Conservation (phyloP, 2,888 invertebrate species). For the Urechis unicinctus region DNA sequence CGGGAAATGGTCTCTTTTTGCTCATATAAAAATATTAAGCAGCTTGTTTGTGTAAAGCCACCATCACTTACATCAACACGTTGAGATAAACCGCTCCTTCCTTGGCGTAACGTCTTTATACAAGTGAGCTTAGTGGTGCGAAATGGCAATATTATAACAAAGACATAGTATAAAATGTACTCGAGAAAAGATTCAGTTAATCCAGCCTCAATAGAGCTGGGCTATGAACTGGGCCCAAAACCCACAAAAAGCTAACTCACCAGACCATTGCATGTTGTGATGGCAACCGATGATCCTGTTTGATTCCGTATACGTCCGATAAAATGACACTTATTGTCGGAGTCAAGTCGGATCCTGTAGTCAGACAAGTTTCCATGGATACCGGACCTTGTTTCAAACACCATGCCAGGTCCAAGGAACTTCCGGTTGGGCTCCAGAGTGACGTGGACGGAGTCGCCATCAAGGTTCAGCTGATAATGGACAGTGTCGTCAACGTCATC, state of each 20-base stretch:
- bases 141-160: too few species aligned
- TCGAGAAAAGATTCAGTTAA: too few species aligned
- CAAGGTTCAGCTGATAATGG: constrained; percentile 35
- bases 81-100: too few species aligned
- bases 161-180: too few species aligned
- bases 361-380: constrained; percentile 30
- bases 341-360: constrained; percentile 21
- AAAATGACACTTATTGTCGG: constrained; percentile 65
- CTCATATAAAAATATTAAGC: too few species aligned
- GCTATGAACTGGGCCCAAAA: too few species aligned
- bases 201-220: too few species aligned
- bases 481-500: constrained; percentile 14
- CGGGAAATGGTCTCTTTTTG: too few species aligned
- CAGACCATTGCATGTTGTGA: constrained; percentile 77
- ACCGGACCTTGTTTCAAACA: constrained; percentile 64
- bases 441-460: constrained; percentile 39
- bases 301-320: constrained; percentile 70
- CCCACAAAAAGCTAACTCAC: constrained; percentile 59
- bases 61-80: too few species aligned
- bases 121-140: too few species aligned
- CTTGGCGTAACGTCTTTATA: too few species aligned
- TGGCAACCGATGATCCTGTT: constrained; percentile 64
- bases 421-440: constrained; percentile 58
- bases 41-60: too few species aligned
- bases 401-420: constrained; percentile 65